Evolutionary conservation across 2,113 vertebrate genomes (phyloP).

Genomic region (Aegotheles bennettii): DNA sequence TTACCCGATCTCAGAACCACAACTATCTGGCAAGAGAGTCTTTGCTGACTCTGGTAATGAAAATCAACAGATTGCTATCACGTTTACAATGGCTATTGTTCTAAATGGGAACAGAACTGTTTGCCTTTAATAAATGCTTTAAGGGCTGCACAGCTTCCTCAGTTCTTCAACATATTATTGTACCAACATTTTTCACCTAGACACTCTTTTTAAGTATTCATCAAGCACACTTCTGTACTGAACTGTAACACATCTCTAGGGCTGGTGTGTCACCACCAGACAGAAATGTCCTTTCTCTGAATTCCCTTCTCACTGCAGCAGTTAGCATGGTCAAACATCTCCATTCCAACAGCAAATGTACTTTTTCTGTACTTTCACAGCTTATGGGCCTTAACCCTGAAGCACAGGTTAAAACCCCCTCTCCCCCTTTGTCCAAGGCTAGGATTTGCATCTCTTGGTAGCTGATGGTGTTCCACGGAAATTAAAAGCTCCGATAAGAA

Average conservation of each 20-base stretch:
- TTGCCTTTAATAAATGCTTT: neutral
- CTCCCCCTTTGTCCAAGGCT: neutral
- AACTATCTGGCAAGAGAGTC: neutral
- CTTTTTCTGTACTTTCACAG: neutral
- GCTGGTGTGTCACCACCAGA: neutral
- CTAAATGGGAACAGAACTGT: neutral
- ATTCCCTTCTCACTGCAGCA: neutral
- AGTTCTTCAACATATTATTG: neutral
- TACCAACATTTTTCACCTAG: neutral
- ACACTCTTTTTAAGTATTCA: neutral
- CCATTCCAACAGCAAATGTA: rapidly evolving
- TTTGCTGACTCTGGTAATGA: neutral
- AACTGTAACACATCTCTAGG: neutral
- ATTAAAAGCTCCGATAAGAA: neutral
- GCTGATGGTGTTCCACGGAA: neutral
- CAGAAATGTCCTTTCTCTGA: neutral
- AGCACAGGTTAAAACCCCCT: neutral
- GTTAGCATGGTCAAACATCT: rapidly evolving
- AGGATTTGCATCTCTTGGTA: neutral
- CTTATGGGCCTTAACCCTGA: neutral
- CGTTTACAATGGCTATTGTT: neutral
- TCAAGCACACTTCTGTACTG: neutral
- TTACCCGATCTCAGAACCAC: neutral
- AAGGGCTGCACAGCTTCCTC: neutral
- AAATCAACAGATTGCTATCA: neutral